These are phyloP conservation scores for Abramis brama DNA, from an alignment of 2,113 vertebrate genomes.

Conservation along the genomic window DNA sequence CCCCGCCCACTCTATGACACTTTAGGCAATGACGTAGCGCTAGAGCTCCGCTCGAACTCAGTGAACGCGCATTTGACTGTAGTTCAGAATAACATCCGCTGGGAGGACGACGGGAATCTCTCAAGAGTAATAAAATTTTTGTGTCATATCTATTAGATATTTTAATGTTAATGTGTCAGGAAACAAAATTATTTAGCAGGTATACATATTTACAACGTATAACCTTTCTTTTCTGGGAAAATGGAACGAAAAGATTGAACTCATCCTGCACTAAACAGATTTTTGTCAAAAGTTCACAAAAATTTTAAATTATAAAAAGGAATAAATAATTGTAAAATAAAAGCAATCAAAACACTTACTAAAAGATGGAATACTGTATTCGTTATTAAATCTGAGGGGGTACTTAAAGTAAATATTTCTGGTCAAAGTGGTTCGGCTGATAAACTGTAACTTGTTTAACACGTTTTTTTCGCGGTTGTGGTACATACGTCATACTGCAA, in stretches of 20 bases:
- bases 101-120: not conserved
- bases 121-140: not conserved
- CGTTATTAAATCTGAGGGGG: not conserved
- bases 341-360: not conserved
- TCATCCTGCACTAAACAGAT: not conserved
- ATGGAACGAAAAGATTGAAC: not conserved
- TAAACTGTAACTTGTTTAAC: too few species aligned
- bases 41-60: constrained; percentile 26
- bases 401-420: not conserved
- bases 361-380: not conserved
- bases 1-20: constrained; percentile 56
- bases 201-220: not conserved
- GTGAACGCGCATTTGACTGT: not conserved
- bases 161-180: not conserved
- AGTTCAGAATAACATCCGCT: not conserved
- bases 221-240: not conserved
- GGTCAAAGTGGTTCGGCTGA: not conserved
- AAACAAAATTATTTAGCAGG: not conserved
- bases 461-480: not conserved
- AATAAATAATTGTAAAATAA: not conserved
- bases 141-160: not conserved
- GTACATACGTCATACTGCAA: not conserved
- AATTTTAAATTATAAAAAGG: not conserved
- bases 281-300: not conserved
- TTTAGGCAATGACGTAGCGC: constrained; percentile 66